Percentiles rank a stretch among this genome's conserved stretches.
These are phyloP conservation scores for Drosophila quadrilineata DNA, from an alignment of 1,140 invertebrate genomes.

Conservation along the genomic window DNA sequence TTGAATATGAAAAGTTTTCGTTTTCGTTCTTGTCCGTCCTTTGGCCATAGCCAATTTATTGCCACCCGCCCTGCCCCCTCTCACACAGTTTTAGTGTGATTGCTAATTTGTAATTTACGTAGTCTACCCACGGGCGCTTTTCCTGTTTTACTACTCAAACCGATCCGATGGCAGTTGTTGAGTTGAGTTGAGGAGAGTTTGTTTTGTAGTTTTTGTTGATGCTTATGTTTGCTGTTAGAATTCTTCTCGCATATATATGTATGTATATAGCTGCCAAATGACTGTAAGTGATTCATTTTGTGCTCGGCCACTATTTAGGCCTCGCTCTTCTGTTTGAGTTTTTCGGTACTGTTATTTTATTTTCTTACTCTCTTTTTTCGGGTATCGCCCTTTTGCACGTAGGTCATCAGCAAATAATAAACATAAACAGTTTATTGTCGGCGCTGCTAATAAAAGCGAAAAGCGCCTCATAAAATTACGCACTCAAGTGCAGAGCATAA, in stretches of 20 bases:
- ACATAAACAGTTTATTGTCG: constrained; percentile 80
- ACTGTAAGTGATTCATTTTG: constrained; percentile 74
- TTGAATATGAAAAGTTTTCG: constrained; percentile 75
- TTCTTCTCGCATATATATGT: constrained; percentile 4
- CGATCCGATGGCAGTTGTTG: constrained; percentile 14
- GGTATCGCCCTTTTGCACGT: constrained; percentile 60
- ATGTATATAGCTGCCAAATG: constrained; percentile 39
- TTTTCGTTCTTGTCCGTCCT: constrained; percentile 29
- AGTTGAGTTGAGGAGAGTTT: no score
- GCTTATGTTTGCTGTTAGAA: background rate
- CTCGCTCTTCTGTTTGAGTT: constrained; percentile 1
- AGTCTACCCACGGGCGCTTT: constrained; percentile 65
- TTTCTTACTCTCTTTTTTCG: background rate
- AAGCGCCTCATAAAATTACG: constrained; percentile 74
- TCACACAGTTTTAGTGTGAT: constrained; percentile 65
- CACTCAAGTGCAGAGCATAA: constrained; percentile 76
- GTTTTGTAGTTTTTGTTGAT: background rate
- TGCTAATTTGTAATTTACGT: constrained; percentile 80
- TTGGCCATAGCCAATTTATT: constrained; percentile 52
- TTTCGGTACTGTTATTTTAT: background rate
- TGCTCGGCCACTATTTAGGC: constrained; percentile 48
- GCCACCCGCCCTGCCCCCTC: background rate
- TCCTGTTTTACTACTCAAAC: constrained; percentile 53
- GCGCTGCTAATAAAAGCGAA: constrained; percentile 75
- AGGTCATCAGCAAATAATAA: constrained; percentile 80